Percentiles rank a stretch among this genome's conserved stretches.
These are phyloP conservation scores for Leptinotarsa juncta DNA, from an alignment of 2,888 invertebrate species.

Conservation along the genomic window DNA sequence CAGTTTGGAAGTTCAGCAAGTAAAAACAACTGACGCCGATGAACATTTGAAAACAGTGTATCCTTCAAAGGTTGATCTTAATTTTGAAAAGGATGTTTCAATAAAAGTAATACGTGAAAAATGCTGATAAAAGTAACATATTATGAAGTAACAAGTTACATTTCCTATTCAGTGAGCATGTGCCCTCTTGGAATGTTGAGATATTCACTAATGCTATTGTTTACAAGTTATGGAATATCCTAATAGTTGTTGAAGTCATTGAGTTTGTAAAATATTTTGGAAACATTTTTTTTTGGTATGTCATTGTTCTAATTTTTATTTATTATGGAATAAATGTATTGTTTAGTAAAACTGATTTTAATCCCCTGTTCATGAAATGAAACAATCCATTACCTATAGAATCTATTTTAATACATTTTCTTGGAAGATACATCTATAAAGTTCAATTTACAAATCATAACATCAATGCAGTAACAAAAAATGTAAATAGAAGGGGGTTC, in stretches of 20 bases:
- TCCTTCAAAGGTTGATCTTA: constrained; percentile 78
- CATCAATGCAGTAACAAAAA: not conserved
- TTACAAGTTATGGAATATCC: too few relatives aligned
- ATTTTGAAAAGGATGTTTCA: constrained; percentile 44
- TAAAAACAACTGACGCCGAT: constrained; percentile 76
- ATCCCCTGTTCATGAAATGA: too few relatives aligned
- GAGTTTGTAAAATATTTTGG: too few relatives aligned
- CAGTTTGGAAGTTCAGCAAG: constrained; percentile 72
- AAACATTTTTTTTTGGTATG: not conserved
- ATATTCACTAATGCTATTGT: too few relatives aligned
- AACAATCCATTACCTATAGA: too few relatives aligned
- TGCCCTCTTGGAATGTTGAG: too few relatives aligned
- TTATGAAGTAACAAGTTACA: too few relatives aligned
- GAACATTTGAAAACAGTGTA: constrained; percentile 80
- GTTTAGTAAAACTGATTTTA: not conserved
- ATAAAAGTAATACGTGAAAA: constrained; percentile 47
- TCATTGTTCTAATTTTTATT: not conserved
- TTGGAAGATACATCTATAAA: too few relatives aligned
- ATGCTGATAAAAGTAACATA: not conserved
- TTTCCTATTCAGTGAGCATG: too few relatives aligned
- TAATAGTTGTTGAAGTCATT: too few relatives aligned
- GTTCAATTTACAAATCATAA: too few relatives aligned
- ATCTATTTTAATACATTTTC: too few relatives aligned
- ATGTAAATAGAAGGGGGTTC: not conserved
- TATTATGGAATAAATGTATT: constrained; percentile 16